These are phyloP conservation scores for Marmota monax DNA, from an alignment of 2,113 vertebrate genomes.

Conservation along the genomic window DNA sequence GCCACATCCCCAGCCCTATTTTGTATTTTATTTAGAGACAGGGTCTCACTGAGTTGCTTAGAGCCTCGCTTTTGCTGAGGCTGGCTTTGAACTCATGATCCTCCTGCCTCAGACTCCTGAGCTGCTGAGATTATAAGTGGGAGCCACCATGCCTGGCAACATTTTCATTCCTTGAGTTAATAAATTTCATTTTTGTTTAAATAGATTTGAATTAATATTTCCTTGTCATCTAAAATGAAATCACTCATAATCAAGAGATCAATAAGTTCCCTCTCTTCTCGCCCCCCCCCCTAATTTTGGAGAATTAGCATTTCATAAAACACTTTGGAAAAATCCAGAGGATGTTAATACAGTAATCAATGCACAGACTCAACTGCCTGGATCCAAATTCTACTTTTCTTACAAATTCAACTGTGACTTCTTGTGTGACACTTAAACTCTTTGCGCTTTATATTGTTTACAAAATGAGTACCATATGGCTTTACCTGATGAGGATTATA, in stretches of 20 bases:
- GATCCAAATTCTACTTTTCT: not conserved
- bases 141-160: too few species aligned
- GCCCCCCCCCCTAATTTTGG: not conserved
- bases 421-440: not conserved
- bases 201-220: not conserved
- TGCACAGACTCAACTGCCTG: not conserved
- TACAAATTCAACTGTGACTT: not conserved
- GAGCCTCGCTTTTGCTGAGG: too few species aligned
- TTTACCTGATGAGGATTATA: not conserved
- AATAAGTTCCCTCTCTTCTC: not conserved
- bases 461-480: not conserved
- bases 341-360: not conserved
- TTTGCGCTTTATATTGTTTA: not conserved
- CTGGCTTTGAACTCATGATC: too few species aligned
- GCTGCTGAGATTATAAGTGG: too few species aligned
- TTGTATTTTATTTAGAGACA: too few species aligned
- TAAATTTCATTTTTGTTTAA: not conserved
- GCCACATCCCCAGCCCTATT: too few species aligned
- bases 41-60: too few species aligned
- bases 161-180: not conserved
- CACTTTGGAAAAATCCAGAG: not conserved
- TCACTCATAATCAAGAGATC: not conserved
- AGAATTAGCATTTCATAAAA: not conserved
- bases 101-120: too few species aligned
- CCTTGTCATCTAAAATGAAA: not conserved